These are phyloP conservation scores for Drosophila lini DNA, from an alignment of 1,140 invertebrate genomes.

Conservation along the genomic window DNA sequence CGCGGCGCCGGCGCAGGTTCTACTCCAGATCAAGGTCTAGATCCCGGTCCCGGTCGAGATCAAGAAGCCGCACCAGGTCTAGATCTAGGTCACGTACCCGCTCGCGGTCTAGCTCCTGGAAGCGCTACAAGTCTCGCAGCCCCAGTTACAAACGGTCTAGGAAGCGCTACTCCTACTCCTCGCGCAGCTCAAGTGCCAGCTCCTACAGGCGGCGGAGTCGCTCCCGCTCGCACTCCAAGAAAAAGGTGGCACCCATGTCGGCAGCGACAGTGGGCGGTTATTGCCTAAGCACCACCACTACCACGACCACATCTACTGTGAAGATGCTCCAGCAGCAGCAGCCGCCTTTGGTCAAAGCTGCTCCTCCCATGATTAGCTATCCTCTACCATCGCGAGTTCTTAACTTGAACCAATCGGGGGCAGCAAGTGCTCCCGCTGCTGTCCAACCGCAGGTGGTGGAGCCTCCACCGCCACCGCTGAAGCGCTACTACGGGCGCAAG, in stretches of 20 bases:
- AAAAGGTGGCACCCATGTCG: slow-evolving; percentile 33
- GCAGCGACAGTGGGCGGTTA: slow-evolving; percentile 15
- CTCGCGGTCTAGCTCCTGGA: slow-evolving; percentile 80
- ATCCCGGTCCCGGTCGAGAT: slow-evolving; percentile 61
- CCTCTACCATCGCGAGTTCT: slow-evolving; percentile 57
- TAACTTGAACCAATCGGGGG: slow-evolving; percentile 20
- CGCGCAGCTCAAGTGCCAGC: slow-evolving; percentile 70
- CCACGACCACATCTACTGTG: slow-evolving; percentile 59
- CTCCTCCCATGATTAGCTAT: slow-evolving; percentile 70
- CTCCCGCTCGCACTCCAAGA: slow-evolving; percentile 55
- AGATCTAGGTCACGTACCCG: slow-evolving; percentile 43
- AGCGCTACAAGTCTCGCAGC: slow-evolving; percentile 63
- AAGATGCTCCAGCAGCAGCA: slow-evolving; percentile 42
- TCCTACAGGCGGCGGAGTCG: slow-evolving; percentile 74
- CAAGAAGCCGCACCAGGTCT: slow-evolving; percentile 16
- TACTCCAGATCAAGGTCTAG: slow-evolving; percentile 81
- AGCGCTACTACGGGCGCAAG: slow-evolving; percentile 89
- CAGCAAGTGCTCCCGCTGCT: slow-evolving; percentile 5
- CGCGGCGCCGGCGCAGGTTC: slow-evolving; percentile 70
- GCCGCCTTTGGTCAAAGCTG: slow-evolving; percentile 11
- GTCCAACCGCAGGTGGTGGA: slow-evolving; percentile 59
- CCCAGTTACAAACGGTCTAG: slow-evolving; percentile 75
- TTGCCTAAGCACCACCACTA: slow-evolving; percentile 59
- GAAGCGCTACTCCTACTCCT: slow-evolving; percentile 84
- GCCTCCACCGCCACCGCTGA: slow-evolving; percentile 82